Percentiles rank a stretch among this genome's conserved stretches.
These are phyloP conservation scores for Streblospio benedicti DNA, from an alignment of 1,140 invertebrate species.

Conservation along the genomic window DNA sequence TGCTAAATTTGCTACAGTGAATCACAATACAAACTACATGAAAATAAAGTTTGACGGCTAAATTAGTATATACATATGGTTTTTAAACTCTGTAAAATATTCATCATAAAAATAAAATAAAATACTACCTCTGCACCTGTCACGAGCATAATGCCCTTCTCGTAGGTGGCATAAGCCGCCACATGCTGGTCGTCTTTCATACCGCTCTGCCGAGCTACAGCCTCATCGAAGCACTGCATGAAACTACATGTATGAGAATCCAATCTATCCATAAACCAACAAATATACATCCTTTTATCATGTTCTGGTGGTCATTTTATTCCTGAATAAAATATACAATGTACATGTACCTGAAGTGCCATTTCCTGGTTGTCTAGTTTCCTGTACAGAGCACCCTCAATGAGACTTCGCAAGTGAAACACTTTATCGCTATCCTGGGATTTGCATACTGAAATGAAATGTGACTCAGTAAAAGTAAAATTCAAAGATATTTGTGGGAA, in stretches of 20 bases:
- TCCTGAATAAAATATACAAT: no score
- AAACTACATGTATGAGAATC: not conserved
- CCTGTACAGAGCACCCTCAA: slow-evolving; percentile 41
- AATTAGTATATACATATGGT: not conserved
- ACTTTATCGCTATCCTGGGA: slow-evolving; percentile 26
- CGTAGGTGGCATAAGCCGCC: slow-evolving; percentile 60
- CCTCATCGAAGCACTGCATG: slow-evolving; percentile 45
- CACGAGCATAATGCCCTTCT: slow-evolving; percentile 54
- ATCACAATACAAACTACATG: not conserved
- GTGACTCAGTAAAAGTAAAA: no score
- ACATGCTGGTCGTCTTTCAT: slow-evolving; percentile 55
- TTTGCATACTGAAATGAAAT: no score
- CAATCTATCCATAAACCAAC: not conserved
- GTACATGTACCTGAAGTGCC: slow-evolving; percentile 38
- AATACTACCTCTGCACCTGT: slow-evolving; percentile 48
- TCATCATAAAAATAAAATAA: not conserved
- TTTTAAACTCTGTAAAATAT: not conserved
- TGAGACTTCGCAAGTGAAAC: slow-evolving; percentile 38
- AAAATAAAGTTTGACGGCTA: not conserved
- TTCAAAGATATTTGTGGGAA: no score
- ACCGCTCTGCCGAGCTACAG: slow-evolving; percentile 46
- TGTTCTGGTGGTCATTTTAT: not conserved
- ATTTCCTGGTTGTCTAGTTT: slow-evolving; percentile 35
- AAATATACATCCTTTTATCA: not conserved
- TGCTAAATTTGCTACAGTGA: not conserved